A percentile compares a stretch with the other conserved stretches of the same genome.
Conservation (phyloP, 2,888 invertebrate species). For the Andricus curvator region DNA sequence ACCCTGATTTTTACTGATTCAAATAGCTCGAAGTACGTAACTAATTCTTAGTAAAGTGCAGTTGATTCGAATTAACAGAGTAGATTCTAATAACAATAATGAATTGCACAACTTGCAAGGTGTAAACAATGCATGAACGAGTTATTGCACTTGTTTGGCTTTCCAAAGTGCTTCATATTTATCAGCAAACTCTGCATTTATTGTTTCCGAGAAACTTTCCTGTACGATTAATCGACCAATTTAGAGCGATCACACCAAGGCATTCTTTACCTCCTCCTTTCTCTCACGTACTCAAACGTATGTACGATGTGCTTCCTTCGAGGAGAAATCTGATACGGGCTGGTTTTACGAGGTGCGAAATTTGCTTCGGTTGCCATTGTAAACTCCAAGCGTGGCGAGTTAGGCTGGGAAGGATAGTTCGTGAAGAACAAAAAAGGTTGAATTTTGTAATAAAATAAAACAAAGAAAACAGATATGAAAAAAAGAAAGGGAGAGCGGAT, state of each 20-base stretch:
- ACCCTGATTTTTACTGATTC: too few species aligned
- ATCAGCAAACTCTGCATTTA: constrained; percentile 34
- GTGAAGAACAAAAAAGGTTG: neutral
- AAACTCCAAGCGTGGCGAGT: constrained; percentile 10
- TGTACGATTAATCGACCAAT: constrained; percentile 40
- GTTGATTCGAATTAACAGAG: too few species aligned
- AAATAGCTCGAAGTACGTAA: too few species aligned
- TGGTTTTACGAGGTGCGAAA: constrained; percentile 39
- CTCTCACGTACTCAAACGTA: constrained; percentile 14
- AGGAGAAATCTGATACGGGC: constrained; percentile 37
- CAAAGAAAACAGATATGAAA: neutral
- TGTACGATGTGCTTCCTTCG: constrained; percentile 30
- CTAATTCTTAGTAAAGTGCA: too few species aligned
- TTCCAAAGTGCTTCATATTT: constrained; percentile 28
- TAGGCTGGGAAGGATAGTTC: neutral
- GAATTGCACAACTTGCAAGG: neutral
- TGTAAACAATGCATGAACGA: constrained; percentile 12
- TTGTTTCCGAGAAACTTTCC: constrained; percentile 26
- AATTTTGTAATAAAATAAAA: neutral
- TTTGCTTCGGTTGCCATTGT: constrained; percentile 35
- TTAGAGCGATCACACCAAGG: constrained; percentile 37
- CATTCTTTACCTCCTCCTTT: constrained; percentile 37
- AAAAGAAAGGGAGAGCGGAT: too few species aligned
- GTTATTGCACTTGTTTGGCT: constrained; percentile 26
- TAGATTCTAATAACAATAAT: too few species aligned